Evolutionary conservation across 64 coral and sea anemone species (phyloP).

Genomic region (Catalaphyllia jardinei): DNA sequence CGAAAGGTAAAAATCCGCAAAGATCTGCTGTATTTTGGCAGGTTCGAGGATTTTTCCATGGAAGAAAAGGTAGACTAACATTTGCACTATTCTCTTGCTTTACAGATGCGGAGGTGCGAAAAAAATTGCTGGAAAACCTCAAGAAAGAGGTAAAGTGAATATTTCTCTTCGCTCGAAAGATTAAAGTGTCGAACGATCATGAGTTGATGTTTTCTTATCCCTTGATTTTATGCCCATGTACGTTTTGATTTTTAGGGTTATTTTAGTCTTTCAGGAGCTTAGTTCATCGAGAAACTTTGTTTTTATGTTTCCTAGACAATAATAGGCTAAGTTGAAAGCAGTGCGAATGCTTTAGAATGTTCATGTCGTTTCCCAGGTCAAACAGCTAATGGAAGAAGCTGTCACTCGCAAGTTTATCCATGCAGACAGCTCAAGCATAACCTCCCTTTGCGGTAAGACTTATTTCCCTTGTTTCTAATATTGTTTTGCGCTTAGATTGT

Average conservation of each 20-base stretch:
- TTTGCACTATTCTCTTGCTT: conserved; percentile 23
- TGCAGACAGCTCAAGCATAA: conserved; percentile 96
- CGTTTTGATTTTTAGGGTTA: background rate
- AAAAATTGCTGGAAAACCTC: conserved; percentile 83
- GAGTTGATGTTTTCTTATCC: background rate
- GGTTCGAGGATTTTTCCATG: background rate
- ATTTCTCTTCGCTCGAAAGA: background rate
- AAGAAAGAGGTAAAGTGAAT: conserved; percentile 80
- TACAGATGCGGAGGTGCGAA: conserved; percentile 85
- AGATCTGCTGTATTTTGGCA: conserved; percentile 32
- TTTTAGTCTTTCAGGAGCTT: background rate
- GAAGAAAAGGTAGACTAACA: background rate
- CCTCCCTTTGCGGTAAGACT: conserved; percentile 95
- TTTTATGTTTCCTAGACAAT: background rate
- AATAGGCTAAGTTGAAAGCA: background rate
- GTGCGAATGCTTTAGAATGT: conserved; percentile 14
- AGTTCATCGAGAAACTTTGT: background rate
- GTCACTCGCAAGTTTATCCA: conserved; percentile 98
- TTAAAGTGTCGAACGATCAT: background rate
- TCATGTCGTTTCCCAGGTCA: conserved; percentile 75
- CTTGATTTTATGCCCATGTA: background rate
- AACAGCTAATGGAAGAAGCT: conserved; percentile 98
- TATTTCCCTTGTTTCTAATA: background rate
- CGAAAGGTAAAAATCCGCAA: conserved; percentile 61
- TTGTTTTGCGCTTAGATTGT: background rate